Evolutionary conservation across 2,888 invertebrate species (phyloP).

Genomic region (Trachelus stipa): DNA sequence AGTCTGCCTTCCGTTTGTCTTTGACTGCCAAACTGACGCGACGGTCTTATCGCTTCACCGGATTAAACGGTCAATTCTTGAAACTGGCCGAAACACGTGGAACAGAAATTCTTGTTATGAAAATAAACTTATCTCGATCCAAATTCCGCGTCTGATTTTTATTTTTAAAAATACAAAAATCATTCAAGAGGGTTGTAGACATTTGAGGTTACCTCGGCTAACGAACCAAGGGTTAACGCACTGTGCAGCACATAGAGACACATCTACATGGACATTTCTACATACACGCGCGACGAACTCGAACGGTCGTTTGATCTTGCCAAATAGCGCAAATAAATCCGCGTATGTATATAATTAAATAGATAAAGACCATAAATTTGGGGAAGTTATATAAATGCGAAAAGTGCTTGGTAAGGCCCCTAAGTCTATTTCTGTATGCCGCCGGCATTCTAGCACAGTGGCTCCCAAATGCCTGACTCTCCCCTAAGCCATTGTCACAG

Average conservation of each 20-base stretch:
- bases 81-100: not conserved
- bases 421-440: constrained; percentile 48
- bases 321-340: constrained; percentile 37
- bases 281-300: not conserved
- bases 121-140: not conserved
- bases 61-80: not conserved
- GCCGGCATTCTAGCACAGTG: constrained; percentile 43
- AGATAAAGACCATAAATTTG: constrained; percentile 55
- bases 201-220: not conserved
- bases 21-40: not conserved
- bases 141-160: too few relatives aligned
- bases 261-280: not conserved
- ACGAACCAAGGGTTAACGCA: not conserved
- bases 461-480: constrained; percentile 38
- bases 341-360: constrained; percentile 45
- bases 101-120: not conserved
- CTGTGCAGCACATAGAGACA: not conserved
- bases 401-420: constrained; percentile 47
- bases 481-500: not conserved
- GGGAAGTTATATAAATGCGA: constrained; percentile 49
- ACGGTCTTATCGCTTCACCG: not conserved
- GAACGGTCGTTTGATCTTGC: constrained; percentile 17
- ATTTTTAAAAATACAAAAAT: not conserved
- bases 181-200: not conserved
- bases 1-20: not conserved